Conservation (phyloP, 2,113 vertebrate genomes). For the Trochalopteron elliotii region DNA sequence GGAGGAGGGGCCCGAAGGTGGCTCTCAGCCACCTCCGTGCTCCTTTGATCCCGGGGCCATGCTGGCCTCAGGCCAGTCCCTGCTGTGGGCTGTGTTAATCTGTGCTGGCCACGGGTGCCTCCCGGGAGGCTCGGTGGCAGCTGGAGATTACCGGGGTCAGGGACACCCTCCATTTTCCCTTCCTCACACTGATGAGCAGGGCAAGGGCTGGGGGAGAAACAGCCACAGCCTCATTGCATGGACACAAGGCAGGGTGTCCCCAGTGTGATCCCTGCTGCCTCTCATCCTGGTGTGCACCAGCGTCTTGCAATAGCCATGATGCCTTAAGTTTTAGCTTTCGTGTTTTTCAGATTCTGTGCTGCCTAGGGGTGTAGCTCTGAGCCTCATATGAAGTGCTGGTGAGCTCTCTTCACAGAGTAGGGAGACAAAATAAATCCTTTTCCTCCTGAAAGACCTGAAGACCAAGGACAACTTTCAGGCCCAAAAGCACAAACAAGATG, state of each 20-base stretch:
- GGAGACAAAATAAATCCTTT: not conserved
- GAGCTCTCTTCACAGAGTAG: not conserved
- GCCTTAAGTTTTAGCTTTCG: not conserved
- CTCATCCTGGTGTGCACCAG: not conserved
- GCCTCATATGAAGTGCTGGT: not conserved
- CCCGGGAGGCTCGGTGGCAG: conserved; percentile 24
- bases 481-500: not conserved
- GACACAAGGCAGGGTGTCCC: accelerated
- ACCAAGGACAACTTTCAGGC: not conserved
- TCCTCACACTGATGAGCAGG: not conserved
- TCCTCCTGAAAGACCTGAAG: no score
- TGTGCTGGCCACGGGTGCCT: not conserved
- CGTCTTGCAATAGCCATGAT: not conserved
- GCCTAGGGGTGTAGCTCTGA: not conserved
- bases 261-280: not conserved
- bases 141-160: conserved; percentile 40
- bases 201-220: not conserved
- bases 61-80: conserved; percentile 18
- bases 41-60: conserved; percentile 6
- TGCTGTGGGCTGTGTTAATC: conserved; percentile 40
- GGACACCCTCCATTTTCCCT: conserved; percentile 55
- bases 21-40: conserved; percentile 7
- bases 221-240: accelerated
- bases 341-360: not conserved
- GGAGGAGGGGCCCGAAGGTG: not conserved